These are phyloP conservation scores for Drosophila guanche DNA, from an alignment of 1,140 invertebrate species.

Conservation along the genomic window DNA sequence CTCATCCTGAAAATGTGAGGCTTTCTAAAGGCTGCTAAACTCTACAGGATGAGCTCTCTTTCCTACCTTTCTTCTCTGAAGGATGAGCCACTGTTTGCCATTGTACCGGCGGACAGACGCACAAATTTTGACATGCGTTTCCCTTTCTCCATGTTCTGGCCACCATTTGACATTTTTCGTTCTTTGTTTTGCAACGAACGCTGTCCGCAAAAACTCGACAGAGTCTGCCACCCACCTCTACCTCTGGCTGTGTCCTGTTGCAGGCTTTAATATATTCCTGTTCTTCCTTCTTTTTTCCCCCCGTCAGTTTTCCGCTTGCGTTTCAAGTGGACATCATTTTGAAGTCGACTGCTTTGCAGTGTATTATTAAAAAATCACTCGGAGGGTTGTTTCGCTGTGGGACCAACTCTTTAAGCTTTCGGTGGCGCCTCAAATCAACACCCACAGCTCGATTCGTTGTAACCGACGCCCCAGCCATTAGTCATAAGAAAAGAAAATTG, in stretches of 20 bases:
- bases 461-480: slow-evolving; percentile 40
- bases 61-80: not conserved
- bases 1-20: too few species aligned
- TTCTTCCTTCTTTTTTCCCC: slow-evolving; percentile 12
- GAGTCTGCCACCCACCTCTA: not conserved
- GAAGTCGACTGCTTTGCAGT: slow-evolving; percentile 42
- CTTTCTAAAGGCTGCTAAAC: too few species aligned
- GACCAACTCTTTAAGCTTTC: slow-evolving; percentile 55
- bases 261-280: slow-evolving; percentile 39
- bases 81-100: slow-evolving; percentile 1
- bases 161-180: slow-evolving; percentile 44
- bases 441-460: slow-evolving; percentile 57
- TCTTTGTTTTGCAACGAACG: slow-evolving; percentile 56
- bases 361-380: slow-evolving; percentile 45
- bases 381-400: slow-evolving; percentile 19
- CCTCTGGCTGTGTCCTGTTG: slow-evolving; percentile 32
- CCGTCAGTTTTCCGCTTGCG: slow-evolving; percentile 9
- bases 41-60: not conserved
- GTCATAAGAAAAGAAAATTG: slow-evolving; percentile 51
- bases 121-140: slow-evolving; percentile 54
- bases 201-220: slow-evolving; percentile 16
- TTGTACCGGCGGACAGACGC: slow-evolving; percentile 24
- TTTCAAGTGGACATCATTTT: slow-evolving; percentile 38
- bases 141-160: slow-evolving; percentile 1
- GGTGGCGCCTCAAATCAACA: slow-evolving; percentile 38